phyloP scores from a whole-genome alignment of 2,888 invertebrate species.

The Zygaena filipendulae region DNA sequence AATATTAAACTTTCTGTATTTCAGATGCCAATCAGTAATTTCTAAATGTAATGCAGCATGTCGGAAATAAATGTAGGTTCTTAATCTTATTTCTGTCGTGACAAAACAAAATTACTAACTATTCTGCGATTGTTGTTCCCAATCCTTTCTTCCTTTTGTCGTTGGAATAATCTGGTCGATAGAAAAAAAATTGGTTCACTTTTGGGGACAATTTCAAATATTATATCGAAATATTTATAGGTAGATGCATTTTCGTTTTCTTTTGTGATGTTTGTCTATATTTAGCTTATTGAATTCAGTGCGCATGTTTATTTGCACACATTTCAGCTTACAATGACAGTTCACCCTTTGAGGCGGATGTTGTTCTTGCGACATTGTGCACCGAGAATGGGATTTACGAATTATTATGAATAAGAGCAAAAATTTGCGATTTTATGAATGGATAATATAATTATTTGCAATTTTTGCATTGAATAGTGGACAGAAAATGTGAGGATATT shows the following conservation, averaged over 20 bases:
- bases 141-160: constrained; percentile 22
- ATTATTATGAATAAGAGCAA: constrained; percentile 28
- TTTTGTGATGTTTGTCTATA: constrained; percentile 54
- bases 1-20: no score
- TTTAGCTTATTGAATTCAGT: constrained; percentile 42
- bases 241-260: constrained; percentile 29
- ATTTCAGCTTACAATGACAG: constrained; percentile 31
- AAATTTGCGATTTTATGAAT: no score
- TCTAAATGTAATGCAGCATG: no score
- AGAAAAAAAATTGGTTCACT: constrained; percentile 25
- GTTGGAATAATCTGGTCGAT: constrained; percentile 21
- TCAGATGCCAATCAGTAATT: no score
- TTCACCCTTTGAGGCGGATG: constrained; percentile 44
- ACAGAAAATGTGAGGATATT: no score
- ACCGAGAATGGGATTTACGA: constrained; percentile 27
- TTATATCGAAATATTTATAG: constrained; percentile 51
- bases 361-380: constrained; percentile 44
- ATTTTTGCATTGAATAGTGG: no score
- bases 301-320: constrained; percentile 44
- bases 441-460: no score
- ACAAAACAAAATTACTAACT: constrained; percentile 19
- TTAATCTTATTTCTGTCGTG: constrained; percentile 11
- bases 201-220: constrained; percentile 31
- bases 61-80: no score
- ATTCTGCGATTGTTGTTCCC: constrained; percentile 23